Evolutionary conservation across 2,888 invertebrate species (phyloP).

Genomic region (Drosophila putrida): DNA sequence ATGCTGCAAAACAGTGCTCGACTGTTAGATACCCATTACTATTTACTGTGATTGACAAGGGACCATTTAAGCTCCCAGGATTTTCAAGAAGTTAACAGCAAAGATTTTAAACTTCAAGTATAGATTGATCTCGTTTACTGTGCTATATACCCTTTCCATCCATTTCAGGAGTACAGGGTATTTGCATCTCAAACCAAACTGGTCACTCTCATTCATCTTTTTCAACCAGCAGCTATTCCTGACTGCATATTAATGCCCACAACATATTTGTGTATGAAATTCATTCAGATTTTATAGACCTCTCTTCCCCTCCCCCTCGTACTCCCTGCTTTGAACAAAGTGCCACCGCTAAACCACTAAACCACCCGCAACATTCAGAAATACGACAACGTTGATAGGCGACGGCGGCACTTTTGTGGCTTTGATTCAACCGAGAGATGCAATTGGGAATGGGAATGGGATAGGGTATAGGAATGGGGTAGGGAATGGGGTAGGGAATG

Average conservation of each 20-base stretch:
- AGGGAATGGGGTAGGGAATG: not conserved
- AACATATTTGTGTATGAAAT: conserved; percentile 60
- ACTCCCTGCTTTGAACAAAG: not conserved
- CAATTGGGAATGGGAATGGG: conserved; percentile 12
- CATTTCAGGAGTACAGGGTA: not conserved
- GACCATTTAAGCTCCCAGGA: too few species aligned
- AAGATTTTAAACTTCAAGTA: too few species aligned
- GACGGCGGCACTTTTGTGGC: conserved; percentile 62
- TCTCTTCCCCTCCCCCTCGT: too few species aligned
- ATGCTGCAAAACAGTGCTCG: not conserved
- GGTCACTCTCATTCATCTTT: conserved; percentile 6
- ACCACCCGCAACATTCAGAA: not conserved
- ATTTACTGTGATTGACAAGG: too few species aligned
- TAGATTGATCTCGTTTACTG: too few species aligned
- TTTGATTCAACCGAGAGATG: conserved; percentile 27
- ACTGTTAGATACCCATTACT: not conserved
- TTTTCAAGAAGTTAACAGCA: too few species aligned
- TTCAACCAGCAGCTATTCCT: conserved; percentile 26
- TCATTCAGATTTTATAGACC: conserved; percentile 63
- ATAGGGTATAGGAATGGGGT: conserved; percentile 1
- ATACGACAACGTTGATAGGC: conserved; percentile 7
- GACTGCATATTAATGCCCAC: conserved; percentile 58
- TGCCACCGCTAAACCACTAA: not conserved
- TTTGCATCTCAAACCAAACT: not conserved
- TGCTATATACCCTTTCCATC: not conserved